Conservation (phyloP, 2,888 invertebrate species). For the Morpho achilles region DNA sequence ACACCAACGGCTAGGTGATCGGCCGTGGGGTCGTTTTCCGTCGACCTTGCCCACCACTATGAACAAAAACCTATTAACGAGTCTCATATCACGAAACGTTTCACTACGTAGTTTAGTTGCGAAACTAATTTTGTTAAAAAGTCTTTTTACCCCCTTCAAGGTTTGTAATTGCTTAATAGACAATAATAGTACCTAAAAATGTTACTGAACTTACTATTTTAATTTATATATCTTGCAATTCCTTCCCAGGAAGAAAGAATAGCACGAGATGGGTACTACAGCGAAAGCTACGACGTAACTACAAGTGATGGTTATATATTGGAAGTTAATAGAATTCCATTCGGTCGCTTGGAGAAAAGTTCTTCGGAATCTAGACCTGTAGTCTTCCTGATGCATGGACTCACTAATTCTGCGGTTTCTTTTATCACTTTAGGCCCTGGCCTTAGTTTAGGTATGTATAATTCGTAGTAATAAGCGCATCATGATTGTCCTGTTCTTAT, state of each 20-base stretch:
- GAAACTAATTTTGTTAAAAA: too few relatives aligned
- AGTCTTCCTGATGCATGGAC: constrained; percentile 41
- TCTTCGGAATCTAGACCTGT: constrained; percentile 28
- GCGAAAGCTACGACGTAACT: constrained; percentile 33
- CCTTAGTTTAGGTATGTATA: constrained; percentile 34
- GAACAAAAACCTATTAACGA: too few relatives aligned
- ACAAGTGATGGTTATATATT: constrained; percentile 43
- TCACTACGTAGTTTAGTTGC: too few relatives aligned
- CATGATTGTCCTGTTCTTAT: too few relatives aligned
- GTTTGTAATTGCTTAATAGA: too few relatives aligned
- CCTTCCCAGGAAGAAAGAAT: constrained; percentile 24
- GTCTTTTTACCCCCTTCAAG: too few relatives aligned
- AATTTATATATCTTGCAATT: neutral
- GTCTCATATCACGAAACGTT: too few relatives aligned
- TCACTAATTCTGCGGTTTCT: constrained; percentile 33
- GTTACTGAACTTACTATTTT: too few relatives aligned
- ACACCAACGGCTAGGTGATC: too few relatives aligned
- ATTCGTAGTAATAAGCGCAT: neutral
- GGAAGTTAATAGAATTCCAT: constrained; percentile 41
- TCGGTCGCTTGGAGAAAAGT: constrained; percentile 25
- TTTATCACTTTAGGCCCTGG: constrained; percentile 32
- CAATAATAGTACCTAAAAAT: too few relatives aligned
- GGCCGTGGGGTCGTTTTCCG: too few relatives aligned
- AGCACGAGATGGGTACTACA: constrained; percentile 34
- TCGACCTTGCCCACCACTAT: too few relatives aligned